Evolutionary conservation across 2,113 vertebrate species (phyloP), one percentile per base, ranked within the genome.

Genomic region (Gnathochromis pfefferi): DNA sequence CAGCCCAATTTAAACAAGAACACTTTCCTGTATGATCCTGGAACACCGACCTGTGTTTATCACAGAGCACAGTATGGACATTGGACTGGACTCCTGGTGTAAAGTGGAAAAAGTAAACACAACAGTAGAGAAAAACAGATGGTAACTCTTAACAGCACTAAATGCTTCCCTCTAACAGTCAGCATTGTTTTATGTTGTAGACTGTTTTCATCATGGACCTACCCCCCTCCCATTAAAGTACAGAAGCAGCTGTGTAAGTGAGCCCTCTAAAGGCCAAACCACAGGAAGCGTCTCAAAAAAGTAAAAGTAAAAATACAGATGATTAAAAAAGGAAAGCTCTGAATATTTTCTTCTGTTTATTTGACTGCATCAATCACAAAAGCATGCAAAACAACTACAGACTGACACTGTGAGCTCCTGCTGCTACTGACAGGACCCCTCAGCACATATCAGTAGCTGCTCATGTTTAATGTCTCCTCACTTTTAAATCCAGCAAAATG

Each of bases 221-320:
- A 57, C 33, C 38, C 51, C 42, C 14, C 51, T 68, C 12, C 38
- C 19, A 23, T 45, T 40, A 79, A 13, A 63, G 55, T 70, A 81
- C 38, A 75, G 9, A 70, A 57, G 82, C 9, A 42, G 75, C 83
- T 88, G 86, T 90, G 81, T 51, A 38, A 92, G 92, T 91, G 92
- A 90, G 90, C 88, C 90, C 90, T 85, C 91, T 93, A 82, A 85
- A 49, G 85, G 85, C 86, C 81, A 85, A 75, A 90, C 80, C 60
- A 85, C 87, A 88, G 82, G 23, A 89, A 47, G 70, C 78, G 9
- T 75, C 54, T 88, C 21, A 12, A 81, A 35, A 42, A 83, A n/a
- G n/a, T 49, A 54, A 65, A 75, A 85, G 80, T 57, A 91, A 83
- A 58, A 13, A 80, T 17, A 26, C 26, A 78, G 16, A n/a, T 47